These are phyloP conservation scores for Sarcophaga subvicina DNA, from an alignment of 2,888 invertebrate genomes.

Conservation along the genomic window DNA sequence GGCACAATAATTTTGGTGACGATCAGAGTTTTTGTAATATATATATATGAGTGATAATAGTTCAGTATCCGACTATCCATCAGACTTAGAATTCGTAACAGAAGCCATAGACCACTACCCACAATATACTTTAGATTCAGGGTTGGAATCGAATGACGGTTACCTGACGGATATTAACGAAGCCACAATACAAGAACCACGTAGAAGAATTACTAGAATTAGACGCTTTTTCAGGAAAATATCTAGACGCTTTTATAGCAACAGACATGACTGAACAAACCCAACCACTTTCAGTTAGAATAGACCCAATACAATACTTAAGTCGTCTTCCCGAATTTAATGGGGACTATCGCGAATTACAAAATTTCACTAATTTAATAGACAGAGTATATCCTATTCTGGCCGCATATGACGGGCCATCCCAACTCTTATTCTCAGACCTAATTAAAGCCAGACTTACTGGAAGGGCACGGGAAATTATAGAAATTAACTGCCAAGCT, in stretches of 20 bases:
- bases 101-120: background rate
- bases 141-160: background rate
- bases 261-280: background rate
- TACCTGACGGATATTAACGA: too few species aligned
- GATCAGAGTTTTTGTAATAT: conserved; percentile 10
- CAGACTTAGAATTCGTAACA: conserved; percentile 14
- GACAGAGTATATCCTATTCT: background rate
- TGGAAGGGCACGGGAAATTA: conserved; percentile 3
- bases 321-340: too few species aligned
- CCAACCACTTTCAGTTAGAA: too few species aligned
- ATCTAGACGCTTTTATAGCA: background rate
- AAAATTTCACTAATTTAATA: too few species aligned
- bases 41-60: conserved; percentile 19
- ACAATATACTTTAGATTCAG: conserved; percentile 27
- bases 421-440: too few species aligned
- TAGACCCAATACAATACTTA: too few species aligned
- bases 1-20: background rate
- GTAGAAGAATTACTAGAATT: background rate
- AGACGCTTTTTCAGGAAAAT: conserved; percentile 12
- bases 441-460: too few species aligned
- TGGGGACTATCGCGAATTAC: too few species aligned
- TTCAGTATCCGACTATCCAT: conserved; percentile 30
- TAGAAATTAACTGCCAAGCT: conserved; percentile 26
- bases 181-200: too few species aligned
- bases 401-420: too few species aligned